These are phyloP conservation scores for Apostichopus californicus DNA, from an alignment of 35 echinoderm and acorn worm genomes.

Conservation along the genomic window DNA sequence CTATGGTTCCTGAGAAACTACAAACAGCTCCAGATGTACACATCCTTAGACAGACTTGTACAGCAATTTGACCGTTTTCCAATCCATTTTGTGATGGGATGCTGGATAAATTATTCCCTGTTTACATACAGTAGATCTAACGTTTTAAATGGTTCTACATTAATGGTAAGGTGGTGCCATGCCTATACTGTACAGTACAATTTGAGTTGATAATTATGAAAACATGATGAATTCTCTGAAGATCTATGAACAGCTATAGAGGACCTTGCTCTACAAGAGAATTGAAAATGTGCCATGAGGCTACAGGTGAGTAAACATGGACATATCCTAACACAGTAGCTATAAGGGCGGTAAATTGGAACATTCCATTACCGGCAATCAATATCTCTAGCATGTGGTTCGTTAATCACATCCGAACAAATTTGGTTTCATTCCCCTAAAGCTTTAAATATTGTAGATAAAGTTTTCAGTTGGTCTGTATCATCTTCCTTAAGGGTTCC, in stretches of 20 bases:
- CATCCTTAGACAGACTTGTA: too few relatives aligned
- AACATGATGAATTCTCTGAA: background rate
- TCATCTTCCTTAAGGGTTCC: too few relatives aligned
- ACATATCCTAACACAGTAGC: background rate
- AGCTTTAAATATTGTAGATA: background rate
- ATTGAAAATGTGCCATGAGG: conserved; percentile 3
- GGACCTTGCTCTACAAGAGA: background rate
- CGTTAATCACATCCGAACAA: background rate
- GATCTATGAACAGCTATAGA: background rate
- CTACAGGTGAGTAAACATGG: conserved; percentile 8
- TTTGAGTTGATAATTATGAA: background rate
- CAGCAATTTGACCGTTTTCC: too few relatives aligned
- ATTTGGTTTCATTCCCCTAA: background rate
- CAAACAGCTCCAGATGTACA: too few relatives aligned
- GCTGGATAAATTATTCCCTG: too few relatives aligned
- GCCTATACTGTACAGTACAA: too few relatives aligned
- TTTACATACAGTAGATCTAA: too few relatives aligned
- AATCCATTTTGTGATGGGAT: too few relatives aligned
- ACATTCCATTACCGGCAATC: conserved; percentile 14
- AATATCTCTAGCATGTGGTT: background rate
- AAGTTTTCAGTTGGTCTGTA: background rate
- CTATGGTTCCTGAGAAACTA: too few relatives aligned
- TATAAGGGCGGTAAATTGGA: background rate
- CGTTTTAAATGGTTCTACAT: too few relatives aligned
- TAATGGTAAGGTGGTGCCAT: too few relatives aligned